These are phyloP conservation scores for Muscicapa comitata DNA, from an alignment of 2,797 vertebrate species.

Conservation along the genomic window DNA sequence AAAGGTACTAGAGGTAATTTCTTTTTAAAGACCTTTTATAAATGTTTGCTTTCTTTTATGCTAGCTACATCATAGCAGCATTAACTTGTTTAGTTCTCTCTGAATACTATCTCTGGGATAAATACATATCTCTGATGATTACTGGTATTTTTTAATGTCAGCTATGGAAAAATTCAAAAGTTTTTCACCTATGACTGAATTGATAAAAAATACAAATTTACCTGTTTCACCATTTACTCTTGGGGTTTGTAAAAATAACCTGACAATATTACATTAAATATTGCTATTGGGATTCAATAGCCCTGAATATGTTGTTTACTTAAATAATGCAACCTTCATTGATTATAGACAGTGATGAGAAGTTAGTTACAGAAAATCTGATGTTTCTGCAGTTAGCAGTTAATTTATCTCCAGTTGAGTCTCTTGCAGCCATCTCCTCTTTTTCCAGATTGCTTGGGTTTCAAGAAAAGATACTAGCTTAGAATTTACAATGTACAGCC, in stretches of 20 bases:
- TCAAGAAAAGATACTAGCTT: not conserved
- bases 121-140: not conserved
- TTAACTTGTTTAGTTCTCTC: not conserved
- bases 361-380: not conserved
- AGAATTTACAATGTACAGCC: not conserved
- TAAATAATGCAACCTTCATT: not conserved
- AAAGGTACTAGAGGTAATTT: not conserved
- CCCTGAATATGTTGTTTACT: not conserved
- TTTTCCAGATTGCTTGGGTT: not conserved
- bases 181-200: not conserved
- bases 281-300: not conserved
- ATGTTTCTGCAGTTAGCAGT: not conserved
- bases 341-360: not conserved
- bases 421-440: not conserved
- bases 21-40: not conserved
- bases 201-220: not conserved
- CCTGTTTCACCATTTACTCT: not conserved
- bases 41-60: not conserved
- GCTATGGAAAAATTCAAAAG: not conserved
- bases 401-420: not conserved
- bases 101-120: not conserved
- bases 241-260: not conserved
- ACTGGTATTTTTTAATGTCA: not conserved
- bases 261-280: not conserved
- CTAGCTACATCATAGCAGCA: not conserved